Evolutionary conservation across 2,888 invertebrate genomes (phyloP).

Genomic region (Iphiclides podalirius): DNA sequence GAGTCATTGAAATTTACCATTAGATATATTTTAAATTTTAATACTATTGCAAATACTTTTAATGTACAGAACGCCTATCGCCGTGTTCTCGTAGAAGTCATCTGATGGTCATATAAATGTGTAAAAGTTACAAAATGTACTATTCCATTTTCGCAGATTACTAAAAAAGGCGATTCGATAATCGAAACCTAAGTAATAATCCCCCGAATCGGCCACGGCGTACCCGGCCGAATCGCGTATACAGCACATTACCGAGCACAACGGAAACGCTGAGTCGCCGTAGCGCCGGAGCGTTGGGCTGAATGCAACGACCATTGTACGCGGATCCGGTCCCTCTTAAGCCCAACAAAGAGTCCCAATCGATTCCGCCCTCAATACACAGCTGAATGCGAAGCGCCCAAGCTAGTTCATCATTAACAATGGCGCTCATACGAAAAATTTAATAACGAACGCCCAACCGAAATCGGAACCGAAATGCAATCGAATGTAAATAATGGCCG

Average conservation of each 20-base stretch:
- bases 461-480: background rate
- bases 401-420: constrained; percentile 10
- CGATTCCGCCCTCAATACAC: constrained; percentile 7
- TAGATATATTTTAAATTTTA: no score
- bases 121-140: no score
- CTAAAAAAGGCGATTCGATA: no score
- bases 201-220: no score
- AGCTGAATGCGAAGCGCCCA: background rate
- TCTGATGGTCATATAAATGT: no score
- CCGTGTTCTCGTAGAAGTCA: no score
- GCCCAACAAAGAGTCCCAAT: constrained; percentile 4
- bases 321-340: background rate
- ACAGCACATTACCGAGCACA: background rate
- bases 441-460: background rate
- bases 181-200: no score
- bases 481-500: constrained; percentile 4
- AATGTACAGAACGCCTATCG: no score
- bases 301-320: constrained; percentile 13
- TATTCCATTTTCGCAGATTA: no score
- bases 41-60: no score
- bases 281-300: background rate
- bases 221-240: no score
- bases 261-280: constrained; percentile 3
- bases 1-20: no score
- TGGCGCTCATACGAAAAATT: background rate